phyloP scores from a whole-genome alignment of 2,113 vertebrate genomes.

The Hystrix cristata region DNA sequence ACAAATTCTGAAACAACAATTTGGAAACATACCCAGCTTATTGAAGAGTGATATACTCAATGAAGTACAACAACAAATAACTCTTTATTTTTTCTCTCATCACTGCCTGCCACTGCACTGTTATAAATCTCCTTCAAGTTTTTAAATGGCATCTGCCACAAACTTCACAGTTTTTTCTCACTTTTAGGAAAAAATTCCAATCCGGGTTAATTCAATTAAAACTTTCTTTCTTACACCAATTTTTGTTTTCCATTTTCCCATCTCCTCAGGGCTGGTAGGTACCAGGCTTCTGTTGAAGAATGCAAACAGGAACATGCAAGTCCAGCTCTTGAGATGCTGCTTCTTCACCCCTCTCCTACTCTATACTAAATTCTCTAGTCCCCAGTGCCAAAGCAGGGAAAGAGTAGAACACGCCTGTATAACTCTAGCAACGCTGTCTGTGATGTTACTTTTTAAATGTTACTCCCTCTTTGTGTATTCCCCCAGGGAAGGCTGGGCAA shows the following conservation, averaged over 20 bases:
- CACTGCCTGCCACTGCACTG: neutral
- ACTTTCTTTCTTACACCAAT: neutral
- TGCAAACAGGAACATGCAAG: neutral
- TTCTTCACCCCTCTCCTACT: neutral
- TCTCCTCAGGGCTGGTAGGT: neutral
- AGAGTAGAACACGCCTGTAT: neutral
- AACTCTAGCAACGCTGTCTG: neutral
- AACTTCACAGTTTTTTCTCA: neutral
- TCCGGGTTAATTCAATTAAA: neutral
- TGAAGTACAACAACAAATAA: constrained; percentile 30
- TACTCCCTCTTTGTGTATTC: neutral
- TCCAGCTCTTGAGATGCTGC: neutral
- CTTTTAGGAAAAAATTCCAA: neutral
- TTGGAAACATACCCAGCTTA: neutral
- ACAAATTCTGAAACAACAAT: constrained; percentile 8
- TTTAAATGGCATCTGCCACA: constrained; percentile 1
- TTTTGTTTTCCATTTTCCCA: neutral
- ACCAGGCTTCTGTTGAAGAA: neutral
- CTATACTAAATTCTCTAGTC: neutral
- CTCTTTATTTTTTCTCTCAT: constrained; percentile 3
- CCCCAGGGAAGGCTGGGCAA: fast-evolving
- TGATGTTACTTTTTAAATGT: neutral
- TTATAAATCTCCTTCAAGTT: constrained; percentile 28
- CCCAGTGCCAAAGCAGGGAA: neutral
- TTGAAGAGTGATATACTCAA: neutral